A percentile compares a stretch with the other conserved stretches of the same genome.
Evolutionary conservation across 2,888 invertebrate genomes (phyloP).

Genomic region (Syrista parreyssii): DNA sequence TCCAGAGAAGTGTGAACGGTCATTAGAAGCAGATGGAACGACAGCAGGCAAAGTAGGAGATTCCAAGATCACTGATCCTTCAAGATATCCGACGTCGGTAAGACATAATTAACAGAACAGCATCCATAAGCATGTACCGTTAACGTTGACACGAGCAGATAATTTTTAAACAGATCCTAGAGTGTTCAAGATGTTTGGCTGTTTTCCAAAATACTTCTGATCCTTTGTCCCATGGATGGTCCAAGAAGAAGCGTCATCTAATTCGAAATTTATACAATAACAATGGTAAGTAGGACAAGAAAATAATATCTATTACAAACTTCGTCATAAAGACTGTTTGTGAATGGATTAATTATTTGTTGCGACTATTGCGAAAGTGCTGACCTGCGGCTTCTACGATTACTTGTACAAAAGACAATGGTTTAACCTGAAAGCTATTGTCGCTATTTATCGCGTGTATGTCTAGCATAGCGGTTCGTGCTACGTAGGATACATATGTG

Average conservation of each 20-base stretch:
- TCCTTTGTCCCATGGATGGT: not conserved
- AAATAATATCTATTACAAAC: not conserved
- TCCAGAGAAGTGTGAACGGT: not conserved
- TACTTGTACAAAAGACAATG: not conserved
- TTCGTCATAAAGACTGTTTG: not conserved
- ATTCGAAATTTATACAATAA: not conserved
- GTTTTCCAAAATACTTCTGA: conserved; percentile 2
- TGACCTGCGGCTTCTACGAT: not conserved
- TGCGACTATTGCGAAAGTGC: not conserved
- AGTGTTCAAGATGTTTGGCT: conserved; percentile 3
- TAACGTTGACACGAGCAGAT: not conserved
- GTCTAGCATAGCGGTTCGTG: not conserved
- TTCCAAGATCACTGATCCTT: not conserved
- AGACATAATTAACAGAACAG: not conserved
- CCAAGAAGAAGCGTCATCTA: not conserved
- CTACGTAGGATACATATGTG: not conserved
- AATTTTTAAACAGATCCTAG: not conserved
- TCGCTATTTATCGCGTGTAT: not conserved
- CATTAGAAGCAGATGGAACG: not conserved
- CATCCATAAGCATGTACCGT: not conserved
- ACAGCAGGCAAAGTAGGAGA: not conserved
- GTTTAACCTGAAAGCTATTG: not conserved
- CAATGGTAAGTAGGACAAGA: conserved; percentile 7
- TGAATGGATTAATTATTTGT: not conserved
- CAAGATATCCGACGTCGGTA: not conserved